Evolutionary conservation across 2,888 invertebrate species (phyloP), one percentile per base, ranked within the genome.

Genomic region (Aleiodes testaceus): DNA sequence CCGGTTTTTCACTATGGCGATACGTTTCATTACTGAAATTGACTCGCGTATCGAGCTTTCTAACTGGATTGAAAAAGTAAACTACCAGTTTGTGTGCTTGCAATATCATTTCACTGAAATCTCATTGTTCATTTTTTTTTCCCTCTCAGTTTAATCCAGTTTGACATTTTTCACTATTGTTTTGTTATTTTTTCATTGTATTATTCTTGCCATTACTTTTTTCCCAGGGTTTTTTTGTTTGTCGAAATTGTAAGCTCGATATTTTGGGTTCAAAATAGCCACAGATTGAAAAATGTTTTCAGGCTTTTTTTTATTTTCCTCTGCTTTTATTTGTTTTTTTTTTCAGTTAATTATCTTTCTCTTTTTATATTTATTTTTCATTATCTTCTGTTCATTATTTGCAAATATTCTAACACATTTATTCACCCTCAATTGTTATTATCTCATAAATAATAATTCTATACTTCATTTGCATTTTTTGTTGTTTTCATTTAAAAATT

Each of bases 401-500:
- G 22, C 47, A 65, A 65, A 30, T 49, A 44, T 64, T 50, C 36
- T 26, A 20, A n/a, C 22, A 59, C 22, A 11, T 50, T 52, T 45
- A 45, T 66, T 47, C 14, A 22, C 22, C 50, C 53, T 44, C 49
- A 59, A 68, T 16, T 22, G 53, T 73, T 36, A 66, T 59, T 63
- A 70, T 68, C 16, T 14, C 63, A 68, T 52, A 50, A 61, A 69
- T 72, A 73, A 66, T 64, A 68, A 47, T 74, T 65, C 66, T 73
- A 20, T 22, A 22, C 12, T 30, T 22, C n/a, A 22, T 36, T 36
- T 36, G 36, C 9, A 36, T 36, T 72, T 70, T 61, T 69, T 74
- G 75, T 66, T 72, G 30, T 59, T 73, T 64, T 61, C 78, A 79
- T 77, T 65, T 78, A 79, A 77, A 80, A 80, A 80, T 80, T 79